Evolutionary conservation across 2,888 invertebrate species (phyloP).

Genomic region (Ptilodon capucinus): DNA sequence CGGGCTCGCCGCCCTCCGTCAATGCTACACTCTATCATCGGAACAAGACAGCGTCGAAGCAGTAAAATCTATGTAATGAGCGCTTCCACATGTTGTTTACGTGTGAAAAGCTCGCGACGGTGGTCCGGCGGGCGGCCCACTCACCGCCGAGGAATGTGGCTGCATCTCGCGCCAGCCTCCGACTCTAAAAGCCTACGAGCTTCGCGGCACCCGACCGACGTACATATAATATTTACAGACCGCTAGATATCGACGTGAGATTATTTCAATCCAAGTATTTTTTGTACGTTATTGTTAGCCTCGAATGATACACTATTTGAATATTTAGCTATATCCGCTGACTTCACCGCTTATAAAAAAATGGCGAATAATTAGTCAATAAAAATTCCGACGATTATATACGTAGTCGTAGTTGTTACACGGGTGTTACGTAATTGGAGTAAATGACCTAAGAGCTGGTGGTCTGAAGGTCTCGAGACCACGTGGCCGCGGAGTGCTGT

Average conservation of each 20-base stretch:
- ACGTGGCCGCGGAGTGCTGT: constrained; percentile 55
- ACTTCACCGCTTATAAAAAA: constrained; percentile 78
- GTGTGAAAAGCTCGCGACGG: constrained; percentile 46
- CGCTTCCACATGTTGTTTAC: constrained; percentile 50
- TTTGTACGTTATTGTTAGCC: constrained; percentile 77
- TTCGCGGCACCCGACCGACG: background rate
- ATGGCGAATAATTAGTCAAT: constrained; percentile 81
- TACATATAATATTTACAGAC: constrained; percentile 27
- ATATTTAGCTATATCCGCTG: constrained; percentile 82
- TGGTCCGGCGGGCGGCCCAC: constrained; percentile 48
- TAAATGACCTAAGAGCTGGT: constrained; percentile 76
- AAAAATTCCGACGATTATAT: constrained; percentile 81
- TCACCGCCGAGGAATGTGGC: constrained; percentile 75
- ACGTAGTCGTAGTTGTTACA: constrained; percentile 68
- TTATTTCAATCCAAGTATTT: constrained; percentile 61
- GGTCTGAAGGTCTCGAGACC: constrained; percentile 67
- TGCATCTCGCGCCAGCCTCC: constrained; percentile 56
- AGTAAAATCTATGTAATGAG: constrained; percentile 57
- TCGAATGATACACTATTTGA: constrained; percentile 80
- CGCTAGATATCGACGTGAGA: constrained; percentile 69
- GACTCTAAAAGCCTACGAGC: constrained; percentile 4
- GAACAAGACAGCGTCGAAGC: constrained; percentile 44
- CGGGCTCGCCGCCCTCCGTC: constrained; percentile 41
- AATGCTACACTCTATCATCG: constrained; percentile 52
- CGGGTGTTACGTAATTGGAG: constrained; percentile 81